These are phyloP conservation scores for Melipona quadrifasciata DNA, from an alignment of 1,140 invertebrate species.

Conservation along the genomic window DNA sequence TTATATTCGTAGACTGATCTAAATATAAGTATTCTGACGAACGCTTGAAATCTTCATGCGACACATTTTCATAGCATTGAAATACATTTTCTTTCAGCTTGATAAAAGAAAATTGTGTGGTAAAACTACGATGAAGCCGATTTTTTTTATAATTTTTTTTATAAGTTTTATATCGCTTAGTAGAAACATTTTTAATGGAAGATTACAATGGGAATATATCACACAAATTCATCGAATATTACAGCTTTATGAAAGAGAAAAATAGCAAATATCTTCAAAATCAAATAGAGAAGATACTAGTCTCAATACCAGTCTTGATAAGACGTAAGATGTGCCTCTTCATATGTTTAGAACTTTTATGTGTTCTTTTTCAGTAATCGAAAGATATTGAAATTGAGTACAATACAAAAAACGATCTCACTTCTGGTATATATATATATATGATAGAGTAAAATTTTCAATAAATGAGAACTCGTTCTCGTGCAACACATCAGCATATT, in stretches of 20 bases:
- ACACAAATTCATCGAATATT: not conserved
- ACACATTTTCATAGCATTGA: slow-evolving; percentile 9
- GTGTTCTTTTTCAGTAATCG: not conserved
- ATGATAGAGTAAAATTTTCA: not conserved
- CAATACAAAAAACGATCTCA: not conserved
- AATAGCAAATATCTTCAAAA: not conserved
- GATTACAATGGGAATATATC: not conserved
- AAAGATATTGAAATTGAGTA: not conserved
- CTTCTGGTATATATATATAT: not conserved
- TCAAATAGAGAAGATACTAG: not conserved
- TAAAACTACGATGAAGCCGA: not conserved
- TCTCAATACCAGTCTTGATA: not conserved
- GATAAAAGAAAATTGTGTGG: not conserved
- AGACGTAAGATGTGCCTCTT: not conserved
- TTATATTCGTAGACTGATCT: slow-evolving; percentile 36
- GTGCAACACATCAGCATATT: not conserved
- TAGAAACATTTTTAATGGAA: not conserved
- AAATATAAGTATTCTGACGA: slow-evolving; percentile 45
- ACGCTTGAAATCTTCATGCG: slow-evolving; percentile 21
- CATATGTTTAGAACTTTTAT: not conserved
- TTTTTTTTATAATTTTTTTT: not conserved
- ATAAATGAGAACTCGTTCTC: not conserved
- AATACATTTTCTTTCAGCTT: not conserved
- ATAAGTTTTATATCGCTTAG: not conserved
- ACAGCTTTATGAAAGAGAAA: not conserved